Evolutionary conservation across 2,888 invertebrate genomes (phyloP), one percentile per base, ranked within the genome.

Genomic region (Smittia sp.): DNA sequence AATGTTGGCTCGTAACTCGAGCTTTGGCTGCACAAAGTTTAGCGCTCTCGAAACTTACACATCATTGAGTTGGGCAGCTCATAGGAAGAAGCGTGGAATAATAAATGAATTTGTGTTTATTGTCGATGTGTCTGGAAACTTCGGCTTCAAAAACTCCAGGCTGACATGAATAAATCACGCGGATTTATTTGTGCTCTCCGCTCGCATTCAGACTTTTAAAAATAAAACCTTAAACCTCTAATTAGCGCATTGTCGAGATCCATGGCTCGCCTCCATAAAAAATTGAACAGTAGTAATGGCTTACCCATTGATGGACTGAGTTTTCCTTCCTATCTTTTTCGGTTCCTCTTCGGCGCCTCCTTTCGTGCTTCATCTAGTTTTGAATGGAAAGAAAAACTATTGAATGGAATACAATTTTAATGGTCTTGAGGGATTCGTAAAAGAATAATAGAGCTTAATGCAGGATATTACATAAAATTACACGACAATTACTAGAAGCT

Each of bases 401-500:
- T 39, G 20, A 67, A 69, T 46, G 68, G n/a, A 70, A 58, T 70
- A 58, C 58, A 32, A 32, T 72, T 62, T 62, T 72, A 62, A 72
- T 58, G 72, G 62, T 54, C 38, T 38, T 9, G 11, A 62, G 72
- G 72, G 72, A 20, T 38, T 62, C 38, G 38, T 72, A 72, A 72
- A 62, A 39, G 72, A 72, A 72, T 58, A 58, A 72, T 72, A 38
- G 69, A 52, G 27, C 27, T 27, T 69, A 52, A 52, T 52, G n/a
- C 15, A 2, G 38, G 62, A 72, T 62, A 72, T 72, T 72, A 72
- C 72, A 72, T 72, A 39, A 72, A 72, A 72, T 72, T 62, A 72
- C 72, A 72, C 72, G 72, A 72, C 72, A 72, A 72, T 72, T 72
- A 72, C 72, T 69, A 62, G 24, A 69, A 69, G 32, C 69, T 52